Conservation (phyloP, 2,888 invertebrate species). For the Phlogophora meticulosa region DNA sequence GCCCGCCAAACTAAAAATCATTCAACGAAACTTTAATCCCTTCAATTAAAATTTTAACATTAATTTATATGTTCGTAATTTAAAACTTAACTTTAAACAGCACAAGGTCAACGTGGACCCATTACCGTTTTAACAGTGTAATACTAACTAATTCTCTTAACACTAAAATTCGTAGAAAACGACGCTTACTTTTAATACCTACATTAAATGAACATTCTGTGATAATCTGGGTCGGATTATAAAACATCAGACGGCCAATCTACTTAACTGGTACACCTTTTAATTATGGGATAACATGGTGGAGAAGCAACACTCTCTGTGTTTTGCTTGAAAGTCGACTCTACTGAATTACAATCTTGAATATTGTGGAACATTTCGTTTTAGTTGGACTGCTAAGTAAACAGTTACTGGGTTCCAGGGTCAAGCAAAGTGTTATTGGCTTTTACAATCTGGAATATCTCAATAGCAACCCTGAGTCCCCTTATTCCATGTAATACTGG, state of each 20-base stretch:
- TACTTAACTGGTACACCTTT: constrained; percentile 69
- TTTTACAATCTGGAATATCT: no score
- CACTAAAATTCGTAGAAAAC: constrained; percentile 53
- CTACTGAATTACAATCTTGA: not conserved
- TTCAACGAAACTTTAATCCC: not conserved
- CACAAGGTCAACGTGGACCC: constrained; percentile 33
- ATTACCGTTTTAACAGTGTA: constrained; percentile 57
- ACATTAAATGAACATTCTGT: constrained; percentile 62
- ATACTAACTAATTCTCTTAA: constrained; percentile 66
- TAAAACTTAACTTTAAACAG: constrained; percentile 15
- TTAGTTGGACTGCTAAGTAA: no score
- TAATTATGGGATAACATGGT: constrained; percentile 56
- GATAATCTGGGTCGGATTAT: constrained; percentile 70
- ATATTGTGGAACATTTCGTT: not conserved
- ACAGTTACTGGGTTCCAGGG: no score
- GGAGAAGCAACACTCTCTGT: constrained; percentile 12
- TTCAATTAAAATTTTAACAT: constrained; percentile 7
- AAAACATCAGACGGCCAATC: constrained; percentile 65
- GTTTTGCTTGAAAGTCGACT: not conserved
- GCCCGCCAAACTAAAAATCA: not conserved
- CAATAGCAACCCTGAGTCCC: no score
- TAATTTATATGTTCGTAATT: constrained; percentile 23
- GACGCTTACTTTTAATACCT: constrained; percentile 51
- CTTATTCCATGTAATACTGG: no score
- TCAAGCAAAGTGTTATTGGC: no score